Evolutionary conservation across 2,888 invertebrate species (phyloP).

Genomic region (Deilephila porcellus): DNA sequence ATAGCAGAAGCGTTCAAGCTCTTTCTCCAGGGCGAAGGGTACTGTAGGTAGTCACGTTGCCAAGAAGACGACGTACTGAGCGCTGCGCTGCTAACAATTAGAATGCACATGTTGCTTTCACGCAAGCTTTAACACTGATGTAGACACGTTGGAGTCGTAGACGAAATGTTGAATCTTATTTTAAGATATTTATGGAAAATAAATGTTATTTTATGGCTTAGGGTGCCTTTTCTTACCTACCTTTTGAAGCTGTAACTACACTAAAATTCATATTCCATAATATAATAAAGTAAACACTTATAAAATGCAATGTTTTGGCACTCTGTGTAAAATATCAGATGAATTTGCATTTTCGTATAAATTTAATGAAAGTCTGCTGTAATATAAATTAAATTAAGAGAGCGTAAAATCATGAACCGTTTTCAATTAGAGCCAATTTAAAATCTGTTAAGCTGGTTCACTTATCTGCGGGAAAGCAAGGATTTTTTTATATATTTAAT

Average conservation of each 20-base stretch:
- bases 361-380: conserved; percentile 51
- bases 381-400: conserved; percentile 58
- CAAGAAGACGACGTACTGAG: conserved; percentile 45
- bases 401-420: conserved; percentile 50
- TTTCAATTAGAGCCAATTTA: conserved; percentile 51
- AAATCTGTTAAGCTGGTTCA: too few relatives aligned
- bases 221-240: conserved; percentile 44
- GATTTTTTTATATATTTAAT: conserved; percentile 35
- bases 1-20: conserved; percentile 98
- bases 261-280: conserved; percentile 22
- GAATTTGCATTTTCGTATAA: conserved; percentile 56
- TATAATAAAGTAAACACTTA: conserved; percentile 26
- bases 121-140: conserved; percentile 82
- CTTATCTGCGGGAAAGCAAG: too few relatives aligned
- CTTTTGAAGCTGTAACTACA: neutral
- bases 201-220: conserved; percentile 80
- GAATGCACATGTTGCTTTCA: conserved; percentile 80
- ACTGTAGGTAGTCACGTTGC: conserved; percentile 88
- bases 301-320: neutral
- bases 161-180: conserved; percentile 76
- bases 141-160: conserved; percentile 78
- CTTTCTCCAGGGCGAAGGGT: conserved; percentile 99
- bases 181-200: conserved; percentile 75
- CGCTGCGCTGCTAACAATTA: conserved; percentile 70
- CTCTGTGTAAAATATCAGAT: conserved; percentile 18